A percentile compares a stretch with the other conserved stretches of the same genome.
Conservation (phyloP, 2,888 invertebrate species). For the Pollenia labialis region DNA sequence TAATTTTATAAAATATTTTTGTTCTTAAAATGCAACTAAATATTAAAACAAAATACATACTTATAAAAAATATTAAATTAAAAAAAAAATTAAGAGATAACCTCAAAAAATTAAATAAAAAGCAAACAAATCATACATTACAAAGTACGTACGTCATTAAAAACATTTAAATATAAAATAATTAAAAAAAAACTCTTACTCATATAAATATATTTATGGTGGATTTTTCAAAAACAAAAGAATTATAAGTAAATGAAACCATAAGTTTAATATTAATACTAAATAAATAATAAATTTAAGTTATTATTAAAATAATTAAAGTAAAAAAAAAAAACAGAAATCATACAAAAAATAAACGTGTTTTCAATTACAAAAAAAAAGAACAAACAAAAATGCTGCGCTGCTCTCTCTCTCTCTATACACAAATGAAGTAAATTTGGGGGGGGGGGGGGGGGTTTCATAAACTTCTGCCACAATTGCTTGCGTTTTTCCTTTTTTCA, state of each 20-base stretch:
- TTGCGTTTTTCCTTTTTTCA: slow-evolving; percentile 76
- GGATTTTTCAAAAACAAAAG: slow-evolving; percentile 68
- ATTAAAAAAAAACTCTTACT: slow-evolving; percentile 42
- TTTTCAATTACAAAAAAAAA: slow-evolving; percentile 72
- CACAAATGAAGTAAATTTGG: background rate
- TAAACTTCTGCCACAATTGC: slow-evolving; percentile 72
- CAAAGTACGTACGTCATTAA: slow-evolving; percentile 57
- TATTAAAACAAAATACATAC: slow-evolving; percentile 47
- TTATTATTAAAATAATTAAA: slow-evolving; percentile 73
- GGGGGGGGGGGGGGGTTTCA: no score
- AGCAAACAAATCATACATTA: slow-evolving; percentile 49
- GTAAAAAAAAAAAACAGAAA: slow-evolving; percentile 68
- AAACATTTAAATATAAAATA: slow-evolving; percentile 46
- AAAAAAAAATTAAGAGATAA: slow-evolving; percentile 45
- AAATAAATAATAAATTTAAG: slow-evolving; percentile 74
- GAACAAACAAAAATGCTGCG: slow-evolving; percentile 59
- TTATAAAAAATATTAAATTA: slow-evolving; percentile 44
- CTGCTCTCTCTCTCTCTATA: slow-evolving; percentile 50
- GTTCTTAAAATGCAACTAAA: slow-evolving; percentile 58
- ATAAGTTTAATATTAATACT: slow-evolving; percentile 72
- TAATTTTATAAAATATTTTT: slow-evolving; percentile 59
- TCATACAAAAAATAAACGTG: slow-evolving; percentile 73
- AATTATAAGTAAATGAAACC: slow-evolving; percentile 59
- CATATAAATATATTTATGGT: slow-evolving; percentile 64
- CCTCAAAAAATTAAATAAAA: slow-evolving; percentile 54